Conservation (phyloP, 2,113 vertebrate genomes). For the Rhadina sibilatrix region DNA sequence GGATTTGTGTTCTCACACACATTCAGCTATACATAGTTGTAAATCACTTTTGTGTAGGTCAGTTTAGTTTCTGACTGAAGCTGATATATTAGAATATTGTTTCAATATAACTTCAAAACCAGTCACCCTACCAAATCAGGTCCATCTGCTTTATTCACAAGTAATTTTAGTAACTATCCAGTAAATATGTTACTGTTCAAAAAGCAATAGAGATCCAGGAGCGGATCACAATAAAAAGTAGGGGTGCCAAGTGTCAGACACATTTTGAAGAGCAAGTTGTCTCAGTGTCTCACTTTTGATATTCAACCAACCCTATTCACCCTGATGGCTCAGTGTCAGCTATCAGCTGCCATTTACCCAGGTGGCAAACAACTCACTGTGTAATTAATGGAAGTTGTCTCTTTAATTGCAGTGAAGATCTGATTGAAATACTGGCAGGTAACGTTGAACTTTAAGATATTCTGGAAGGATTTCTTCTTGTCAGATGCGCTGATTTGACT, state of each 20-base stretch:
- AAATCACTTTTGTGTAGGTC: background rate
- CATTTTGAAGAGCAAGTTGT: background rate
- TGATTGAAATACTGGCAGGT: background rate
- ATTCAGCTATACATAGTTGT: background rate
- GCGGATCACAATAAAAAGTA: background rate
- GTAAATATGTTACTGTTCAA: background rate
- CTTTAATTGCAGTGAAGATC: background rate
- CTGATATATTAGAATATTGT: background rate
- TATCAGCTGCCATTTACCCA: background rate
- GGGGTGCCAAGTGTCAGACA: background rate
- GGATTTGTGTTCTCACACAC: background rate
- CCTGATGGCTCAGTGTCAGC: background rate
- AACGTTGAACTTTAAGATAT: background rate
- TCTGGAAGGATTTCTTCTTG: background rate
- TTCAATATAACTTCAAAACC: background rate
- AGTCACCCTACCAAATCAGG: background rate
- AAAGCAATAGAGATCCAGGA: background rate
- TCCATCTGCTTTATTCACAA: background rate
- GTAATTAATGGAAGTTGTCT: background rate
- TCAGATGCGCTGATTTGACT: background rate
- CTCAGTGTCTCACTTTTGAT: background rate
- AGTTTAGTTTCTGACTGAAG: background rate
- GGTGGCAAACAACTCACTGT: background rate
- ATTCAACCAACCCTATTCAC: background rate
- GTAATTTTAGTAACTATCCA: background rate